Evolutionary conservation across 2,113 vertebrate species (phyloP).

Genomic region (Ochotona curzoniae): DNA sequence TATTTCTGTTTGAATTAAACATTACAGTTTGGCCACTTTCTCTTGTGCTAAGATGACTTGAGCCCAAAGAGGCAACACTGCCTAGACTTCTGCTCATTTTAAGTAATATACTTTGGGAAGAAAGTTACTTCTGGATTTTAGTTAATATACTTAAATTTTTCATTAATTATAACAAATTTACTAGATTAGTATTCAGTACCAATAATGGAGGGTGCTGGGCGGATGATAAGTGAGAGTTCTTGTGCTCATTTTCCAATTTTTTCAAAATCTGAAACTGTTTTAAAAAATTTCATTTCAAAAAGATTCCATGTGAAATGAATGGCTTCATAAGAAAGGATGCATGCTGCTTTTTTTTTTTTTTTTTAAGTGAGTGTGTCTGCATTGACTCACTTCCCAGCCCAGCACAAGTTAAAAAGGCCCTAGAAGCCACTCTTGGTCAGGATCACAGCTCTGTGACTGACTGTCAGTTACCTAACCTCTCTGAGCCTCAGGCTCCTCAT

Average conservation of each 20-base stretch:
- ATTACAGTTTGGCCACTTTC: neutral
- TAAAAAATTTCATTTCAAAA: neutral
- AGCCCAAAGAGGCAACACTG: neutral
- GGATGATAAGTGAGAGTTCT: neutral
- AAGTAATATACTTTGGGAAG: neutral
- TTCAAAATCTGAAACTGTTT: slow-evolving; percentile 27
- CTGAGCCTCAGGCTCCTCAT: neutral
- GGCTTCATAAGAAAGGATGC: neutral
- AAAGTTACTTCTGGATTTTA: neutral
- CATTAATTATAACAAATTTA: neutral
- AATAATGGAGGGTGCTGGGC: neutral
- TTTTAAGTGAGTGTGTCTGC: neutral
- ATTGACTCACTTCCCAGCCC: neutral
- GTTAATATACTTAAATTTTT: slow-evolving; percentile 21
- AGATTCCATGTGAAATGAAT: slow-evolving; percentile 30
- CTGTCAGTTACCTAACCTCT: neutral
- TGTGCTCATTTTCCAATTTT: neutral
- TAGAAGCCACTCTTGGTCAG: neutral
- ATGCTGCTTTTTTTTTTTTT: neutral
- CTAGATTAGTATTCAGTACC: neutral
- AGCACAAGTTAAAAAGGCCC: neutral
- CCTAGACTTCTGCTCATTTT: neutral
- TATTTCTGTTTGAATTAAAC: neutral
- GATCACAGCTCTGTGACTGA: neutral
- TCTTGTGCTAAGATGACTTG: neutral